A percentile compares a stretch with the other conserved stretches of the same genome.
Evolutionary conservation across 2,113 vertebrate species (phyloP).

Genomic region (Pedetes capensis): DNA sequence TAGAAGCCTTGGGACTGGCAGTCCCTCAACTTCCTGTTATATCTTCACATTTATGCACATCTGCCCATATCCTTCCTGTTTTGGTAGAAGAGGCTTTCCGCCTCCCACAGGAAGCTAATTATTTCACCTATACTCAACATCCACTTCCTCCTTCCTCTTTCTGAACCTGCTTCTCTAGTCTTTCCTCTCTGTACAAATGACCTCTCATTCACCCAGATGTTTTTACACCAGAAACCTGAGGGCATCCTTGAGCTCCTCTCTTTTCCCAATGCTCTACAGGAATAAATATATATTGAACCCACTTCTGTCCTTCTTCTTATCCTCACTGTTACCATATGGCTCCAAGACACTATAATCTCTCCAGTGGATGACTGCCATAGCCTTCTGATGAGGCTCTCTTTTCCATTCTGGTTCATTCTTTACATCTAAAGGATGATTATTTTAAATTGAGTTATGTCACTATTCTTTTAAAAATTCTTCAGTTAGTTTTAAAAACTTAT

Average conservation of each 20-base stretch:
- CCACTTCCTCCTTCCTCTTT: not conserved
- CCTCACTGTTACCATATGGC: not conserved
- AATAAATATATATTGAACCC: not conserved
- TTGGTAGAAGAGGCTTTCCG: not conserved
- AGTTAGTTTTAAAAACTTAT: not conserved
- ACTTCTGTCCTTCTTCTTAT: not conserved
- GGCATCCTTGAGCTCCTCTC: not conserved
- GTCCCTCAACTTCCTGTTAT: not conserved
- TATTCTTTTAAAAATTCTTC: not conserved
- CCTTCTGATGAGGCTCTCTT: not conserved
- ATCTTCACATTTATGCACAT: not conserved
- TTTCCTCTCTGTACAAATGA: not conserved
- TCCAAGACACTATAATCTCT: not conserved
- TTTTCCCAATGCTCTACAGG: not conserved
- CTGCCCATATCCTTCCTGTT: not conserved
- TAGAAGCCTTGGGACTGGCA: not conserved
- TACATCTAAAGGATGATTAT: not conserved
- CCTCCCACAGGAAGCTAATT: not conserved
- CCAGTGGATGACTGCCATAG: not conserved
- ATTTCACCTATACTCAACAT: not conserved
- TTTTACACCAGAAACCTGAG: not conserved
- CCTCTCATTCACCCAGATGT: not conserved
- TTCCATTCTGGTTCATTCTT: not conserved
- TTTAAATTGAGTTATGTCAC: not conserved
- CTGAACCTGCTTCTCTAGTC: slow-evolving; percentile 9